phyloP scores from a whole-genome alignment of 2,113 vertebrate species.

The Hypocryptadius cinnamomeus region DNA sequence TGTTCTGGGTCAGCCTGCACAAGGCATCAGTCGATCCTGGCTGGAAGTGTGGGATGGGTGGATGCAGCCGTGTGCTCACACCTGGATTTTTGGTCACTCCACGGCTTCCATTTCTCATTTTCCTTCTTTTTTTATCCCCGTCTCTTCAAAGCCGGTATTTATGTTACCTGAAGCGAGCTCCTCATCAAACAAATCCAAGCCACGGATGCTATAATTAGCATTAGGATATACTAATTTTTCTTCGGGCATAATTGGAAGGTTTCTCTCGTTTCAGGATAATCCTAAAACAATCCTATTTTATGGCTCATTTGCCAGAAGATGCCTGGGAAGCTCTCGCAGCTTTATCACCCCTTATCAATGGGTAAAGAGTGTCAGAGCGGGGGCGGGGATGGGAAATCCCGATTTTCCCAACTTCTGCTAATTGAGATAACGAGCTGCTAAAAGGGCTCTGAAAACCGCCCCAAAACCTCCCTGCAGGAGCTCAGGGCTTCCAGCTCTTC shows the following conservation, averaged over 20 bases:
- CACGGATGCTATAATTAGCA: slow-evolving; percentile 49
- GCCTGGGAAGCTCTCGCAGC: slow-evolving; percentile 2
- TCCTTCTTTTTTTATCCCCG: neutral
- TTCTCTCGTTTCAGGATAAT: slow-evolving; percentile 46
- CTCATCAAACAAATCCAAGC: slow-evolving; percentile 43
- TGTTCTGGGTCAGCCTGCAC: neutral
- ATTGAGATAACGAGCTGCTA: neutral
- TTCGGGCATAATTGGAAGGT: slow-evolving; percentile 44
- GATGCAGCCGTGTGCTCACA: neutral
- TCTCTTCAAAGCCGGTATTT: neutral
- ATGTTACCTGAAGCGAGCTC: slow-evolving; percentile 7
- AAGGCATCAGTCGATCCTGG: neutral
- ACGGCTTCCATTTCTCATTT: neutral
- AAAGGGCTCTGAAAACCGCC: neutral
- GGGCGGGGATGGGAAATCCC: neutral
- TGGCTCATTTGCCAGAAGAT: slow-evolving; percentile 40
- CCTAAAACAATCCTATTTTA: slow-evolving; percentile 45
- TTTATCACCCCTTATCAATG: slow-evolving; percentile 36
- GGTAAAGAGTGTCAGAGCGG: neutral
- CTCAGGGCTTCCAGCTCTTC: neutral
- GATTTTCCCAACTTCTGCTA: neutral
- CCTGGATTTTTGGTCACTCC: fast-evolving
- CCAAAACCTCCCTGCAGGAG: neutral
- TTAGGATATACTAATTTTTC: slow-evolving; percentile 45
- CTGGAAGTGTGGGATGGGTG: neutral